Base-by-base conservation (phyloP, 2,113 vertebrate species). In the Bagarius yarrelli region DNA sequence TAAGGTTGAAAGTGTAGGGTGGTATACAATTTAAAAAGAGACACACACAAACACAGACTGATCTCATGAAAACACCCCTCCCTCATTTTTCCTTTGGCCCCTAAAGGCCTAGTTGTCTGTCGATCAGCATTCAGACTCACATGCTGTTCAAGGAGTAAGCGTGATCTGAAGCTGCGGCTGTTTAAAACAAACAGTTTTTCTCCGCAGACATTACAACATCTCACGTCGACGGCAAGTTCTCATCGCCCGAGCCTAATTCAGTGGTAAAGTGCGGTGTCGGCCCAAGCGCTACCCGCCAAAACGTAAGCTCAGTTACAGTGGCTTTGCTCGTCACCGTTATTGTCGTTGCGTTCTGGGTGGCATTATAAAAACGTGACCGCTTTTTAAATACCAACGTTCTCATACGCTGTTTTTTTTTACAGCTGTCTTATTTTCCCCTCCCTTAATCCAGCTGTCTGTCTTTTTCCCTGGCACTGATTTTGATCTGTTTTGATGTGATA, bases 301-400 rank as follows among this genome's bases (percentile, higher is more conserved):
- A 40, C 57, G 50, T 60, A 47, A 64, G 55, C 74, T 64, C 67
- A 55, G 76, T 76, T 60, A 56, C 77, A 47, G 84, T 44, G 69
- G 80, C 72, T 73, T 76, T 57, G 83, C 50, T 40, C 4, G 56
- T 66, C 57, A 60, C 59, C 80, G 61, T 78, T 70, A 79, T 78
- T 82, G 77, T 59, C 72, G 70, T 82, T 56, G 70, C 72, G 40
- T 72, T 79, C 66, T 83, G 84, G 77, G 84, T 83, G 81, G 84
- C 55, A 64, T 81, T 34, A 32, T 80, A 85, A 85, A 85, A 71
- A 66, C n/a, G 30, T 27, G 19, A 64, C 30, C 66, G 12, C 75
- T 78, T 78, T 47, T 81, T 78, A 77, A 85, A 85, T 50, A 32
- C 52, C 8, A 23, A 19, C 16, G 60, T 79, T 76, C 57, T 84